phyloP scores from a whole-genome alignment of 1,140 invertebrate species.

The Hirudo medicinalis region DNA sequence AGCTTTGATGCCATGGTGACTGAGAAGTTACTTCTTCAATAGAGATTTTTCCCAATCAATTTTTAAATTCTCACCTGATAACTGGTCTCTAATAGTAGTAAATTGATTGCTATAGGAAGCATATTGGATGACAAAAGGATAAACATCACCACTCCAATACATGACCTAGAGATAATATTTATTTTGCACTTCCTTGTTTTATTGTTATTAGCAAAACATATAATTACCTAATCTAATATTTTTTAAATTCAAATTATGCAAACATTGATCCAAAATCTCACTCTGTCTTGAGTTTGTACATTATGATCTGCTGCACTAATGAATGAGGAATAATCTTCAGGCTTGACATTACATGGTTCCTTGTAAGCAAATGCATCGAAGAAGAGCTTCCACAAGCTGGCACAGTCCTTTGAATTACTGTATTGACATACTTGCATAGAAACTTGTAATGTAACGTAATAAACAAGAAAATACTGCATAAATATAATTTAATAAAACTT shows the following conservation, averaged over 20 bases:
- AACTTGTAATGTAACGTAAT: neutral
- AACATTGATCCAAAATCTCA: neutral
- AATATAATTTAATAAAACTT: neutral
- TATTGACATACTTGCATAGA: neutral
- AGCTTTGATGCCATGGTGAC: too few species aligned
- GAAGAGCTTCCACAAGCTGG: neutral
- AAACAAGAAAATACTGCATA: neutral
- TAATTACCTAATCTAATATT: neutral
- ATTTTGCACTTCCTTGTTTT: neutral
- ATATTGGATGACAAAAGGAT: slow-evolving; percentile 1
- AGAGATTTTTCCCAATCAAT: too few species aligned
- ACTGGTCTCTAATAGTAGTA: slow-evolving; percentile 1
- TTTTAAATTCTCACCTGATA: neutral
- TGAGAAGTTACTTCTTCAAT: too few species aligned
- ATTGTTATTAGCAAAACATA: neutral
- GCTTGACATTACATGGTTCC: slow-evolving; percentile 1
- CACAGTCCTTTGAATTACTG: slow-evolving; percentile 2
- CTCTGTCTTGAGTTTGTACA: neutral
- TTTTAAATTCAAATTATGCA: neutral
- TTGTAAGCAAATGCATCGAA: neutral
- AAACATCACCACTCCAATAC: neutral
- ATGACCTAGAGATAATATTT: neutral
- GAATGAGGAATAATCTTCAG: neutral
- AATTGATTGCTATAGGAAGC: neutral
- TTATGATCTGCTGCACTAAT: neutral